phyloP scores from a whole-genome alignment of 2,888 invertebrate species.

The Tenodera sinensis region DNA sequence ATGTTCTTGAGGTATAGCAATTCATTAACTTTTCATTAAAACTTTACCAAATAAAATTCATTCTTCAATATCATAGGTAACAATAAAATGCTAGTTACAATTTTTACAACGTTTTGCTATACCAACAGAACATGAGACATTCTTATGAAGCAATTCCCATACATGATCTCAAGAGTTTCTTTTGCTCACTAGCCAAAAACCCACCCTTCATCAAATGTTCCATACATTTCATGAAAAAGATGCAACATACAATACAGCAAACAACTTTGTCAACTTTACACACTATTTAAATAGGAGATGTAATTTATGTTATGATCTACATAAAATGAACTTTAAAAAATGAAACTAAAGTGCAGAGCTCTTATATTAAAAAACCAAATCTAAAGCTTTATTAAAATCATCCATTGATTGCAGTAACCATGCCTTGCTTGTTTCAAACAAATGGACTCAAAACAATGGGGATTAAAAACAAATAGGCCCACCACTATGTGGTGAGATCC shows the following conservation, averaged over 20 bases:
- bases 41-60: not conserved
- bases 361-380: conserved; percentile 23
- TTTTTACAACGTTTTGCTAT: conserved; percentile 20
- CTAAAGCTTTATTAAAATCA: conserved; percentile 27
- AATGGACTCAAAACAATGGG: conserved; percentile 10
- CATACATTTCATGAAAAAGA: not conserved
- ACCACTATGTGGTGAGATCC: conserved; percentile 17
- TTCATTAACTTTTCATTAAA: not conserved
- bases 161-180: conserved; percentile 14
- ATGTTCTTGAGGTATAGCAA: conserved; percentile 24
- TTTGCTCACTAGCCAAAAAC: conserved; percentile 28
- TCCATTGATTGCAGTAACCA: conserved; percentile 31
- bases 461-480: conserved; percentile 24
- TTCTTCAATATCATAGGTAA: not conserved
- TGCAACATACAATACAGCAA: not conserved
- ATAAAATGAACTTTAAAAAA: conserved; percentile 29
- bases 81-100: not conserved
- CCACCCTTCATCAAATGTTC: conserved; percentile 24
- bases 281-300: conserved; percentile 18
- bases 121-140: conserved; percentile 27
- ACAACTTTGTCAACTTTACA: conserved; percentile 11
- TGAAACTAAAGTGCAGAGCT: conserved; percentile 26
- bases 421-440: conserved; percentile 27
- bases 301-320: conserved; percentile 26
- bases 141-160: not conserved